Evolutionary conservation across 2,888 invertebrate species (phyloP).

Genomic region (Scaeva pyrastri): DNA sequence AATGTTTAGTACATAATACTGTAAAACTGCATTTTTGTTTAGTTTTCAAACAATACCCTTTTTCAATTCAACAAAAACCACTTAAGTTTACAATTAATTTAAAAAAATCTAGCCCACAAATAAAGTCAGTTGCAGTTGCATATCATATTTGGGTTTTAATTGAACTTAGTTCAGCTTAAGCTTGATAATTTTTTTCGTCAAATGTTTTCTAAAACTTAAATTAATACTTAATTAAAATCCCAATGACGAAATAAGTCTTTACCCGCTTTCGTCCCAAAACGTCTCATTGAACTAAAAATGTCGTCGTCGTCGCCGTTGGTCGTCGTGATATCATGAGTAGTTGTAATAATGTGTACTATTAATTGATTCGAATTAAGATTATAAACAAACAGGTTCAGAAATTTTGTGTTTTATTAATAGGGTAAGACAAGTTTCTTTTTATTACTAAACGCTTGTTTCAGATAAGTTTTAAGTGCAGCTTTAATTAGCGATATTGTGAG

Average conservation of each 20-base stretch:
- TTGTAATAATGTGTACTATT: conserved; percentile 6
- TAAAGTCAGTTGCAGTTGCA: background rate
- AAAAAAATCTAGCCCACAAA: too few species aligned
- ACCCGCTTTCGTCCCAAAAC: background rate
- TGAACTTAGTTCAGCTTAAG: background rate
- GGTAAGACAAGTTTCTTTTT: conserved; percentile 11
- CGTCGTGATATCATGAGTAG: conserved; percentile 4
- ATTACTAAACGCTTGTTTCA: conserved; percentile 17
- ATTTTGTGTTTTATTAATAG: background rate
- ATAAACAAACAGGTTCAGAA: conserved; percentile 2
- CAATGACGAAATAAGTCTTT: background rate
- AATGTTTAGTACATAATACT: too few species aligned
- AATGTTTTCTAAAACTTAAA: background rate
- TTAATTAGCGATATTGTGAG: conserved; percentile 11
- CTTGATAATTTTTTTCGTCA: background rate
- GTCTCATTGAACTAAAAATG: conserved; percentile 6
- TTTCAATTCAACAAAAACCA: too few species aligned
- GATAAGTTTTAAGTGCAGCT: conserved; percentile 12
- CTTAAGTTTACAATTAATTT: too few species aligned
- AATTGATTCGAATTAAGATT: conserved; percentile 29
- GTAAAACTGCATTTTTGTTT: too few species aligned
- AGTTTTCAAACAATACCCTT: too few species aligned
- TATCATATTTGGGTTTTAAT: background rate
- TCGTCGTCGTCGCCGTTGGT: background rate
- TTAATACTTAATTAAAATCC: background rate